A percentile compares a stretch with the other conserved stretches of the same genome.
Conservation (phyloP, 2,888 invertebrate species). For the Mamestra brassicae region DNA sequence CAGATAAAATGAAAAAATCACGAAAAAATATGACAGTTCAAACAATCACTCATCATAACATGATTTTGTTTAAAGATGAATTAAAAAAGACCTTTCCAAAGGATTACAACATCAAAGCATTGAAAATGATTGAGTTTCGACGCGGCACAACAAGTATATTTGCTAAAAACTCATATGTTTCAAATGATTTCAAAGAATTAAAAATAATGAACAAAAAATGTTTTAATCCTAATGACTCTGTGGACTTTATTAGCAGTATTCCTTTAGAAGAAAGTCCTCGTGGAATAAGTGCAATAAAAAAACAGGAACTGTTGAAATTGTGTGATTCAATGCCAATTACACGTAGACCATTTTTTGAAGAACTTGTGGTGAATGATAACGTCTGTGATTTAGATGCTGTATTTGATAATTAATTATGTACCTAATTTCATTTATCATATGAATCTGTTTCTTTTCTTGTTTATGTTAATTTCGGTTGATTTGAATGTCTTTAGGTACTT, state of each 20-base stretch:
- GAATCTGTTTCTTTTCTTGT: background rate
- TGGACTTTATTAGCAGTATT: conserved; percentile 2
- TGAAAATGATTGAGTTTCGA: conserved; percentile 36
- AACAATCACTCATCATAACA: conserved; percentile 23
- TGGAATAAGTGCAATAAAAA: background rate
- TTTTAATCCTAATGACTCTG: background rate
- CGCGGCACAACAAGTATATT: conserved; percentile 6
- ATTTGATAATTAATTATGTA: background rate
- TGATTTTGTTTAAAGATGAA: conserved; percentile 34
- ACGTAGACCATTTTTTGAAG: conserved; percentile 26
- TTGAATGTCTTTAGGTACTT: conserved; percentile 1
- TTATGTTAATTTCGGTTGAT: conserved; percentile 5
- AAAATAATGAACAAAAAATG: background rate
- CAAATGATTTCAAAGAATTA: conserved; percentile 5
- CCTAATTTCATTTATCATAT: conserved; percentile 2
- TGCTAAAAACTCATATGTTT: conserved; percentile 10
- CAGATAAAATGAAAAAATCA: conserved; percentile 22
- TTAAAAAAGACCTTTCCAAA: conserved; percentile 27
- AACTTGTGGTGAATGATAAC: conserved; percentile 18
- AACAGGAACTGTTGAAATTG: too few relatives aligned
- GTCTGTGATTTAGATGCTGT: conserved; percentile 17
- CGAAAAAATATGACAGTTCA: conserved; percentile 26
- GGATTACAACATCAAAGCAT: conserved; percentile 27
- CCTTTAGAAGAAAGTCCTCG: conserved; percentile 5
- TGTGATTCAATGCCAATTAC: background rate